Evolutionary conservation across 2,113 vertebrate species (phyloP), one percentile per base, ranked within the genome.

Genomic region (Cromileptes altivelis): DNA sequence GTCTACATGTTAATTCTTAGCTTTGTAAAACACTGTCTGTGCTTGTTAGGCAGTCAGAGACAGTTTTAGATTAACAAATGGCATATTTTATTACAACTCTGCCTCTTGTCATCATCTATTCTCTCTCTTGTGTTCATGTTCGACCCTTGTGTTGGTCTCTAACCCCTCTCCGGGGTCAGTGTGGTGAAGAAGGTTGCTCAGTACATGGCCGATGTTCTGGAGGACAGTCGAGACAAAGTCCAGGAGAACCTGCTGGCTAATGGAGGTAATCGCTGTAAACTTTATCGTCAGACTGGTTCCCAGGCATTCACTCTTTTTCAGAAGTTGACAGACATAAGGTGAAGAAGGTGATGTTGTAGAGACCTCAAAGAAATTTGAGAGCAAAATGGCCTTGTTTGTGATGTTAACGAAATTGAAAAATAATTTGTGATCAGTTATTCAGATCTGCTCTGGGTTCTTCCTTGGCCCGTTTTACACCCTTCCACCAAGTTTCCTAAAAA

Each of bases 141-240:
- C 17, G 19, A 60, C 53, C 33, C n/a, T 19, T 50, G 4, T 56
- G 19, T 13, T 68, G n/a, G 33, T 77, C n/a, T 81, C 18, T 78
- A 37, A 60, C 7, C 2, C 30, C 19, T 25, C 11, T 80, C 23
- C 23, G 77, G 57, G 8, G 62, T 89, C 77, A 99, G 98, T 68
- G 97, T 98, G 90, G 98, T 99, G 84, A 99, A 98, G 93, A 99
- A 99, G 87, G 98, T 99, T 61, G 98, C 98, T 68, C 98, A 99
- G 81, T 99, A 99, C 89, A 99, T 99, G 98, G 97, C 98, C 10
- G 98, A 99, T 49, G 98, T 99, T 70, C 89, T 99, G 74, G 98
- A 99, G 94, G 98, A 99, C 92, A 99, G 97, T 91, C 96, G 97
- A 94, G 98, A 99, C 91, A 99, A 99, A 96, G 98, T 99, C 87